Base-by-base conservation (phyloP, 2,113 vertebrate genomes). In the Narcine bancroftii region DNA sequence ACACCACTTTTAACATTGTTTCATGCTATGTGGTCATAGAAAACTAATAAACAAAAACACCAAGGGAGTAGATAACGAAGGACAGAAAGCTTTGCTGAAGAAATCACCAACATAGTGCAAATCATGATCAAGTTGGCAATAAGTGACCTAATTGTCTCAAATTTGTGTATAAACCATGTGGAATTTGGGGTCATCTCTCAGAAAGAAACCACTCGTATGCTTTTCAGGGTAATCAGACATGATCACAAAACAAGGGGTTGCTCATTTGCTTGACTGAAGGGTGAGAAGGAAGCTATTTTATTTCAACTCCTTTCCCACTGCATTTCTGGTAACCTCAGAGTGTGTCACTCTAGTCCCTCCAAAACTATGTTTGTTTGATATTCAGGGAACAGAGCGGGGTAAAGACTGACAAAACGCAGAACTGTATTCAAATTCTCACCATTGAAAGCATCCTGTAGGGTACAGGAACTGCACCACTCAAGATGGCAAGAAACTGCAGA, bases 1-100 rank as follows among this genome's bases (percentile, higher is more conserved):
- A 24, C n/a, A 87, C 33, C 81, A 39, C 53, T 36, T 60, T 63
- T 60, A 21, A 60, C 26, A 60, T 63, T 21, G 17, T 87, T 87
- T n/a, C n/a, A n/a, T n/a, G n/a, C n/a, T n/a, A n/a, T 87, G 81
- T 60, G 42, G 77, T 53, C 81, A 60, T 60, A 87, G 33, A 53
- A 60, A 87, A 87, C 53, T n/a, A 63, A 60, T 87, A 60, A 53
- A n/a, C 53, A 21, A 83, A 83, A 83, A 26, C 29, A 83, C 29
- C 79, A 83, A 36, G 53, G 53, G 53, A 87, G 33, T 3, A 87
- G n/a, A 56, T n/a, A 60, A 60, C 39, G 33, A 81, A 81, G 21
- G 11, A 39, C 81, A 63, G 53, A 36, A n/a, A 21, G n/a, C 11
- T 87, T 87, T 87, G 81, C 53, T 60, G 81, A 36, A 36, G 33